Base-by-base conservation (phyloP, 2,888 invertebrate species). In the Nipponacmea schrenckii region DNA sequence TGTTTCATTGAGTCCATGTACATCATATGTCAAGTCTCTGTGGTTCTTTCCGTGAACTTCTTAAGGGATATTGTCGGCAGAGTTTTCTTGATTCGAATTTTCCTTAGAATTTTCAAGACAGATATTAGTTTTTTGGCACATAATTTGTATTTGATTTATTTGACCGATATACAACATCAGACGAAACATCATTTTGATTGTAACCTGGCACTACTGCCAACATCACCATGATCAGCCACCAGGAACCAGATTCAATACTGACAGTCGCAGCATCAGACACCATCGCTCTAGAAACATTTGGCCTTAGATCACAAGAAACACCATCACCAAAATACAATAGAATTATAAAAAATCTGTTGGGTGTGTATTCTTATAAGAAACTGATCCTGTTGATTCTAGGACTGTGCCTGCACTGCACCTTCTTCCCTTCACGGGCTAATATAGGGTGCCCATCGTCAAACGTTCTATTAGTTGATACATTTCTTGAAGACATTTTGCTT, bases 321-420 rank as follows among this genome's bases (percentile, higher is more conserved):
- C 20, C n/a, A 56, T 56, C 56, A 56, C 5, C 56, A 56, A n/a
- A 20, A 20, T 10, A n/a, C 20, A 56, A 2, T n/a, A 17, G n/a
- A 50, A 50, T 50, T 50, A 20, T 50, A 10, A 1, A 50, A 50
- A 50, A 50, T 50, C 20, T 50, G 50, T 20, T 50, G 14, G 17
- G 15, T 50, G 20, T 50, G 50, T 50, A 10, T 50, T 20, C 50
- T 50, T 50, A 50, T 50, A 17, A n/a, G 56, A 56, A 56, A 56
- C 56, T 56, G 56, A 20, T 56, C 56, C 56, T n/a, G 56, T 56
- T 56, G 56, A 56, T 56, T 56, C 56, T 24, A 56, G 20, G n/a
- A 56, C 56, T 10, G 56, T 56, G 8, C 56, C 56, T 56, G 56
- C 56, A 20, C n/a, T 20, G 20, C 50, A 50, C 50, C 15, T 50